These are phyloP conservation scores for Xanthia icteritia DNA, from an alignment of 2,888 invertebrate species.

Conservation along the genomic window DNA sequence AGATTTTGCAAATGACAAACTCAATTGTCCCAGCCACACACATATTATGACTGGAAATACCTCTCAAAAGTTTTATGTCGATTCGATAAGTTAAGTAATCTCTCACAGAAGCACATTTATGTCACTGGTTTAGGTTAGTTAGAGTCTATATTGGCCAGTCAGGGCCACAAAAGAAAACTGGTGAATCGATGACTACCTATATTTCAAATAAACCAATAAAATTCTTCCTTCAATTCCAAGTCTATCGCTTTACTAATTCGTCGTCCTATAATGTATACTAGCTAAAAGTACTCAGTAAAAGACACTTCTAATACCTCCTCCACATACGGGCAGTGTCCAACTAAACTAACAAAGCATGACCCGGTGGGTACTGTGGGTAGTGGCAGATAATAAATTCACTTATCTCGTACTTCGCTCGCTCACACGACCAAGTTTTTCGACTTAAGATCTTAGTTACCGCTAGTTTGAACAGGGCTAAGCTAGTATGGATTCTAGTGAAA, in stretches of 20 bases:
- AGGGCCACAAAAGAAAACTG: neutral
- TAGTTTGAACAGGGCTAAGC: slow-evolving; percentile 71
- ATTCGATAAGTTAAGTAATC: neutral
- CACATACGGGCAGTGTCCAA: slow-evolving; percentile 71
- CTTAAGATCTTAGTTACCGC: slow-evolving; percentile 77
- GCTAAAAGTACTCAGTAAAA: neutral
- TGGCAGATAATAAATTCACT: slow-evolving; percentile 81
- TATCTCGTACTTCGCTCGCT: slow-evolving; percentile 71
- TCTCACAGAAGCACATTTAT: neutral
- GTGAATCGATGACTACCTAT: neutral
- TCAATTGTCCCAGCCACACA: neutral
- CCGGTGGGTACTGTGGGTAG: slow-evolving; percentile 61
- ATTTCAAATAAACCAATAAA: neutral
- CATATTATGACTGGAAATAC: neutral
- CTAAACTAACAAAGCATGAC: slow-evolving; percentile 58
- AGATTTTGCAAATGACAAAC: neutral
- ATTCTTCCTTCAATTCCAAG: neutral
- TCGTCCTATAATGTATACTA: neutral
- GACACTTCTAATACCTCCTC: neutral
- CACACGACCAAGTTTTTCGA: slow-evolving; percentile 81
- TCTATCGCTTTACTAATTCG: neutral
- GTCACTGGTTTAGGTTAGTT: neutral
- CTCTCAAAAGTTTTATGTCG: neutral
- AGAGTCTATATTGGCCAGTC: neutral
- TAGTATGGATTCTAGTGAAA: slow-evolving; percentile 61